Conservation (phyloP, 1,140 invertebrate species). For the Chrysoperla carnea region DNA sequence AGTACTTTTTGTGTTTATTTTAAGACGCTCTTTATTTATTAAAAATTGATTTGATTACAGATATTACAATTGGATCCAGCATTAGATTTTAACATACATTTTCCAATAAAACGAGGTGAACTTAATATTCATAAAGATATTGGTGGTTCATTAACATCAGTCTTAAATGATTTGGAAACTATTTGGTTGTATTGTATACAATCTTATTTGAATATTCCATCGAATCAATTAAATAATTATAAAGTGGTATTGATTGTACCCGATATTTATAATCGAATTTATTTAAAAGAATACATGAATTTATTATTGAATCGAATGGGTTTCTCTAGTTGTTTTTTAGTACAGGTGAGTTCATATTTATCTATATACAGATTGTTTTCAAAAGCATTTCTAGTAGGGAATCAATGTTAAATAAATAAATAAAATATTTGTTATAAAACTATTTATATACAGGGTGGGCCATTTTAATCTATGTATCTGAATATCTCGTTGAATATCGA, state of each 20-base stretch:
- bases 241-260: slow-evolving; percentile 77
- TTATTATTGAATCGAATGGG: slow-evolving; percentile 66
- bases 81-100: slow-evolving; percentile 68
- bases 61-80: slow-evolving; percentile 54
- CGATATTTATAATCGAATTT: slow-evolving; percentile 76
- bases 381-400: too few species aligned
- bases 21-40: too few species aligned
- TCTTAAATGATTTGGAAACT: slow-evolving; percentile 66
- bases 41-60: slow-evolving; percentile 12
- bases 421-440: too few species aligned
- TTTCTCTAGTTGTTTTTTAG: slow-evolving; percentile 77
- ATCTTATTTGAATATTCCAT: slow-evolving; percentile 54
- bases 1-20: too few species aligned
- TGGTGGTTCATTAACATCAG: slow-evolving; percentile 67
- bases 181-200: slow-evolving; percentile 75
- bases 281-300: slow-evolving; percentile 71
- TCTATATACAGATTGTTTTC: slow-evolving; percentile 3
- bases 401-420: too few species aligned
- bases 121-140: slow-evolving; percentile 68
- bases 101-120: slow-evolving; percentile 73
- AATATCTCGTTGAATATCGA: too few species aligned
- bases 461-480: too few species aligned
- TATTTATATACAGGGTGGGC: too few species aligned
- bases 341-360: slow-evolving; percentile 42
- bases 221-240: slow-evolving; percentile 63